These are phyloP conservation scores for Chrysopilus asiliformis DNA, from an alignment of 2,888 invertebrate genomes.

Conservation along the genomic window DNA sequence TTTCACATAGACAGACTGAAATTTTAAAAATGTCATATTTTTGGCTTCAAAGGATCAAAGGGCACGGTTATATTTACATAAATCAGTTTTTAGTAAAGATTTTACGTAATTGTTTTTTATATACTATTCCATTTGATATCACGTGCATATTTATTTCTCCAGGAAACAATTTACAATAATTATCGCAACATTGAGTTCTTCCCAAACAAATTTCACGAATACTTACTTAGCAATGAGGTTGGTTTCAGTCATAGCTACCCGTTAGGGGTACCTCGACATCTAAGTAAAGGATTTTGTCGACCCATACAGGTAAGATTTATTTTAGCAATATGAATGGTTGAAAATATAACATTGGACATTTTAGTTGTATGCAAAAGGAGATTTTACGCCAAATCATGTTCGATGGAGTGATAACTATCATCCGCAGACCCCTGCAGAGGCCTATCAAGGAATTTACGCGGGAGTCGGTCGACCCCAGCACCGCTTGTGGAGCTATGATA, in stretches of 20 bases:
- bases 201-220: constrained; percentile 88
- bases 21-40: too few species aligned
- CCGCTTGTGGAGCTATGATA: constrained; percentile 17
- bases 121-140: too few species aligned
- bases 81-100: too few species aligned
- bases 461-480: constrained; percentile 35
- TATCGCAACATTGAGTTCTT: constrained; percentile 75
- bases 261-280: constrained; percentile 67
- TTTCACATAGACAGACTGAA: too few species aligned
- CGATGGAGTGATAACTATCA: constrained; percentile 50
- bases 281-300: constrained; percentile 76
- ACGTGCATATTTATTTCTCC: constrained; percentile 17
- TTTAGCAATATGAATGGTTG: constrained; percentile 10
- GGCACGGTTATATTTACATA: too few species aligned
- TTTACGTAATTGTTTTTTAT: too few species aligned
- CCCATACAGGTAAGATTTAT: constrained; percentile 48
- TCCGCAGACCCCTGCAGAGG: constrained; percentile 48
- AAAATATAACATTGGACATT: constrained; percentile 1
- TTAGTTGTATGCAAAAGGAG: constrained; percentile 46
- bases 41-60: too few species aligned
- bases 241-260: constrained; percentile 85
- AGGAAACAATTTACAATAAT: constrained; percentile 76
- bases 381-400: constrained; percentile 47
- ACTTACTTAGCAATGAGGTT: constrained; percentile 75
- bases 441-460: constrained; percentile 41